Evolutionary conservation across 1,140 invertebrate species (phyloP), one percentile per base, ranked within the genome.

Genomic region (Eufriesea mexicana): DNA sequence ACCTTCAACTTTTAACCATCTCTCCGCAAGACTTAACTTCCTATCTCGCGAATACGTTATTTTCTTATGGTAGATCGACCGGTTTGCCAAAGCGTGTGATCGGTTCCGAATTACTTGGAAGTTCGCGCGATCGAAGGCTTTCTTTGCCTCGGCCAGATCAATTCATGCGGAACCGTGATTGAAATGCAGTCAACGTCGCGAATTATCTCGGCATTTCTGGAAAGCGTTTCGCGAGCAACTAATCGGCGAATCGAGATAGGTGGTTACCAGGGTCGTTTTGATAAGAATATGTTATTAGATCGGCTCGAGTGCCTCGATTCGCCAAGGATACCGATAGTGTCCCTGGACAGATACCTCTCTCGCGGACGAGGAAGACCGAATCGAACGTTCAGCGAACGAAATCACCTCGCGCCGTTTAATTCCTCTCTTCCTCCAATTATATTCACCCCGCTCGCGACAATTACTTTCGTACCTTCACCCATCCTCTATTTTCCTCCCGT

Each of bases 381-480:
- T 81, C 20, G 54, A 79, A 79, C 70, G 59, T 61, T 64, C 57
- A n/a, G 42, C 68, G 72, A 79, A 84, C 80, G 57, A 84, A 90
- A 78, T 89, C 89, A 79, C 79, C 42, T 74, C 54, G 25, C 57
- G 35, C 79, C 62, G 87, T 77, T 76, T 89, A 89, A 91, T 91
- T 83, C 81, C 85, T 79, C 85, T 86, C 90, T 88, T 81, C 75
- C 68, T 54, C 77, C 83, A 82, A 82, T 85, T 82, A 82, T 78
- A 59, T 68, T 47, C 62, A 45, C 54, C 20, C 73, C 35, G 14
- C 62, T 25, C 35, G 47, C 67, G 35, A 61, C 64, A 61, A 83
- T 85, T 79, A 64, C 71, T 81, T 83, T 42, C 57, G 18, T 18
- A 20, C 54, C 51, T n/a, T 59, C 35, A n/a, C 55, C 49, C 62